Conservation (phyloP, 1,140 invertebrate genomes). For the Trachymyrmex septentrionalis region DNA sequence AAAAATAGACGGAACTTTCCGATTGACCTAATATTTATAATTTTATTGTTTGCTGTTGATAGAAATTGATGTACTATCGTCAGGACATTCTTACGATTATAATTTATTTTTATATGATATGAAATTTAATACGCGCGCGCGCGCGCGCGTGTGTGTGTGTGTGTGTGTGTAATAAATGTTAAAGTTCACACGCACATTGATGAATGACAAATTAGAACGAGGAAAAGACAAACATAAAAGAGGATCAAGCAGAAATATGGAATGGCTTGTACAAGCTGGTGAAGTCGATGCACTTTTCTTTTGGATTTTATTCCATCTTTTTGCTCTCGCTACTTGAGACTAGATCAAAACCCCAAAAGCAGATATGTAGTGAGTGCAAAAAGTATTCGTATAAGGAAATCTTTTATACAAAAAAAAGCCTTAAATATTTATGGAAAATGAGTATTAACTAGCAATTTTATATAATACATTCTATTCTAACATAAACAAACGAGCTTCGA, state of each 20-base stretch:
- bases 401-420: too few species aligned
- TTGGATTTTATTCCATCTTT: constrained; percentile 23
- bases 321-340: background rate
- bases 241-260: constrained; percentile 49
- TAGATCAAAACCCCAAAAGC: constrained; percentile 8
- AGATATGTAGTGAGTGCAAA: background rate
- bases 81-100: background rate
- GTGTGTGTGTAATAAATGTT: background rate
- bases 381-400: too few species aligned
- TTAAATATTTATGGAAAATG: too few species aligned
- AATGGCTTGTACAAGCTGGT: background rate
- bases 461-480: too few species aligned
- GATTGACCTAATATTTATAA: too few species aligned
- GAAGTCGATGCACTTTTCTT: constrained; percentile 14
- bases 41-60: background rate
- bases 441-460: too few species aligned
- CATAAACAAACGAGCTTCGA: too few species aligned
- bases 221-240: constrained; percentile 29
- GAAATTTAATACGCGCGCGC: background rate
- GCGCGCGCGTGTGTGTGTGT: background rate
- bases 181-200: background rate
- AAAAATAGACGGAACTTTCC: too few species aligned
- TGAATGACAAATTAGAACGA: constrained; percentile 17
- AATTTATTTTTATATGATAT: background rate
- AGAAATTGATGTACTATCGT: background rate